Evolutionary conservation across 1,140 invertebrate genomes (phyloP).

Genomic region (Arion vulgaris): DNA sequence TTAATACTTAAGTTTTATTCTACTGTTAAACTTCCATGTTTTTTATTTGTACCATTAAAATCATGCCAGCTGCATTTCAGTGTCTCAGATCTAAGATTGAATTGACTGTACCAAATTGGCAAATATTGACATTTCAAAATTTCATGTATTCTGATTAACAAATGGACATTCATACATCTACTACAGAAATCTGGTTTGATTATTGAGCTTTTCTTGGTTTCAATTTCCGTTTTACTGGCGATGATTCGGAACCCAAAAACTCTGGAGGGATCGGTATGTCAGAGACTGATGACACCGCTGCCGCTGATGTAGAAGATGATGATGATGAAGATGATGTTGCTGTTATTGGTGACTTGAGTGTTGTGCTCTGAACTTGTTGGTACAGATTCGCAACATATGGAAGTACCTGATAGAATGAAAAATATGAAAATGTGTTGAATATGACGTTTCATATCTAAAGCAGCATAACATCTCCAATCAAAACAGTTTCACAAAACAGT

Average conservation of each 20-base stretch:
- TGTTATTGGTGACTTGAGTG: not conserved
- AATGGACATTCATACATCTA: not conserved
- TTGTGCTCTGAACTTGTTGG: constrained; percentile 20
- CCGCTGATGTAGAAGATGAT: constrained; percentile 6
- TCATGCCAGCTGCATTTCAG: too few relatives aligned
- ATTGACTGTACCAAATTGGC: too few relatives aligned
- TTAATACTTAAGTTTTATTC: too few relatives aligned
- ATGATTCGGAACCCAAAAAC: constrained; percentile 22
- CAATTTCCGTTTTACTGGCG: constrained; percentile 24
- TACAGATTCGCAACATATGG: constrained; percentile 4
- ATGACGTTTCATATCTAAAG: too few relatives aligned
- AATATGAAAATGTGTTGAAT: too few relatives aligned
- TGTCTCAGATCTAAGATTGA: too few relatives aligned
- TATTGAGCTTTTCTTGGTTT: constrained; percentile 32
- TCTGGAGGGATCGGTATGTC: not conserved
- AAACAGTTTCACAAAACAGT: too few relatives aligned
- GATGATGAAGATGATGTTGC: not conserved
- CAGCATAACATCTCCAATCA: too few relatives aligned
- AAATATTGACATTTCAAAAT: too few relatives aligned
- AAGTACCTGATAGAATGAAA: not conserved
- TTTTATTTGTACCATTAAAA: too few relatives aligned
- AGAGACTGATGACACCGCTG: not conserved
- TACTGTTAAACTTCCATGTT: too few relatives aligned
- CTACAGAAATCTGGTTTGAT: not conserved
- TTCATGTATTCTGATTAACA: too few relatives aligned